phyloP scores from a whole-genome alignment of 2,113 vertebrate species.

The Osmerus mordax region DNA sequence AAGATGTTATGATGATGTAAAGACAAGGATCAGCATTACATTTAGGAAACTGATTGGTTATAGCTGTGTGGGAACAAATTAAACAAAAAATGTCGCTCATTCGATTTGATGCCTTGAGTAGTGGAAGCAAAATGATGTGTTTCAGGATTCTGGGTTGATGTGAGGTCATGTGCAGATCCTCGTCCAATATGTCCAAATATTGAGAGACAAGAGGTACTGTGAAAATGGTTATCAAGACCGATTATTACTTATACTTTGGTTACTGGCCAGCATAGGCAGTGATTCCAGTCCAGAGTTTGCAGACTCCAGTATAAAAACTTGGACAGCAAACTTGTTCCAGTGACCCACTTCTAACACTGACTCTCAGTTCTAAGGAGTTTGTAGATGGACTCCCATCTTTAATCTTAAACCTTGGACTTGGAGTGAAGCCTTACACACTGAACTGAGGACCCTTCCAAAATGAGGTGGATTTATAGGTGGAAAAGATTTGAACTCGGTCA shows the following conservation, averaged over 20 bases:
- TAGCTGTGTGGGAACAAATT: not conserved
- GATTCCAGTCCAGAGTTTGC: too few species aligned
- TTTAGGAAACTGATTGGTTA: not conserved
- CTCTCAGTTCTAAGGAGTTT: slow-evolving; percentile 26
- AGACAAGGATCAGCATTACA: not conserved
- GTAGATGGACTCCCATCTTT: slow-evolving; percentile 44
- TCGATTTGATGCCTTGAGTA: slow-evolving; percentile 1
- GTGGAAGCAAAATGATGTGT: not conserved
- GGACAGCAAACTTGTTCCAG: slow-evolving; percentile 19
- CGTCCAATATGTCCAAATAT: not conserved
- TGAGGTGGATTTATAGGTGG: slow-evolving; percentile 51
- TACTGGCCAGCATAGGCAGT: too few species aligned
- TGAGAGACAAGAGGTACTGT: not conserved
- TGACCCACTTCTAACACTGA: slow-evolving; percentile 22
- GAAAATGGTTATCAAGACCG: too few species aligned
- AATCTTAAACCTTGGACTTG: slow-evolving; percentile 30
- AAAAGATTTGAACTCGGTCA: slow-evolving; percentile 46
- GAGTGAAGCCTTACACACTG: slow-evolving; percentile 25
- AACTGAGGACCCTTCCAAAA: slow-evolving; percentile 26
- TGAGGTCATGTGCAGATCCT: not conserved
- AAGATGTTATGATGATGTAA: not conserved
- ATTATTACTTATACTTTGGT: too few species aligned
- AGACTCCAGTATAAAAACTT: too few species aligned
- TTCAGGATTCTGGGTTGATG: not conserved
- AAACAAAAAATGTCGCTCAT: slow-evolving; percentile 25